Base-by-base conservation (phyloP, 1,140 invertebrate species). In the Drosophila watanabei region DNA sequence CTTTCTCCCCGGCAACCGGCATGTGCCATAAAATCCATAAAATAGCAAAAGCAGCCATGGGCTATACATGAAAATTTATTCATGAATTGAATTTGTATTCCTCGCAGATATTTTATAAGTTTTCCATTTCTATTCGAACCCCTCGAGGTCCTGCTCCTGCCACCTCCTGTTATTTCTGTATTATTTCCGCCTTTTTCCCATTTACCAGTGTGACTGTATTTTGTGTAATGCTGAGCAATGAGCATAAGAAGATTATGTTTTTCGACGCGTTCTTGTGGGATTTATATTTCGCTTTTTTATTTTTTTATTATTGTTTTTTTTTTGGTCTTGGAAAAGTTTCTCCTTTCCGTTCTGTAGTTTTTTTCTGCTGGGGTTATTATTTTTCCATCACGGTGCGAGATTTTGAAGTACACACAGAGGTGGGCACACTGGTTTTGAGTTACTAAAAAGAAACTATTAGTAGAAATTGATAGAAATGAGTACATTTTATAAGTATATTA, bases 1-100 rank as follows among this genome's bases (percentile, higher is more conserved):
- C n/a, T n/a, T n/a, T n/a, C n/a, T n/a, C n/a, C n/a, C n/a, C n/a
- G n/a, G n/a, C n/a, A n/a, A n/a, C n/a, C 28, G 65, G 68, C 68
- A 65, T 52, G 79, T 59, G 64, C 71, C 58, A 69, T 59, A 84
- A 78, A 84, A 84, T 70, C 65, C 58, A 64, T 49, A 80, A 78
- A 83, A 80, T 59, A 65, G 64, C n/a, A n/a, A 71, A 79, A 78
- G 49, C 66, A 79, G 77, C 77, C 75, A 75, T 68, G 80, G 75
- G 79, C 86, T 66, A 66, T 71, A 80, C 79, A 86, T 91, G 76
- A 82, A 82, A 91, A 90, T 90, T 86, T 91, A 91, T 90, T 91
- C 86, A 91, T 91, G 86, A 90, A 86, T 91, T 86, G 87, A 90
- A 90, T 90, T 90, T 90, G 79, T 90, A 91, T 91, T 91, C 86